Conservation (phyloP, 1,140 invertebrate species). For the Choristoneura fumiferana region DNA sequence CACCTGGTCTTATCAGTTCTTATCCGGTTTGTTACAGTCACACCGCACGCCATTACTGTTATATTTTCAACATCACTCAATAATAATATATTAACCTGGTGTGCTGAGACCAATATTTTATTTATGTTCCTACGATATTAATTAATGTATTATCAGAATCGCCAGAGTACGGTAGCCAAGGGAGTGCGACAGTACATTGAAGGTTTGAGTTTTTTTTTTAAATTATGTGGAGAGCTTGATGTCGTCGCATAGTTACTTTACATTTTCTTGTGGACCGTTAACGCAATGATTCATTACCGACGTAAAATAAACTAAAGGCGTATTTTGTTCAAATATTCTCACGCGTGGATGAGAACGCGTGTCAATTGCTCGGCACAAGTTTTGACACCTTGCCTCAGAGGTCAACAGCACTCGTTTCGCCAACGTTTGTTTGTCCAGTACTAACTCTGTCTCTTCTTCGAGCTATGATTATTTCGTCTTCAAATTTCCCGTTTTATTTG, state of each 20-base stretch:
- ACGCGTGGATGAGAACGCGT: conserved; percentile 55
- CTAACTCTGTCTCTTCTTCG: conserved; percentile 32
- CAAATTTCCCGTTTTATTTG: neutral
- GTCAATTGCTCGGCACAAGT: conserved; percentile 59
- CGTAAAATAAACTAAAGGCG: conserved; percentile 64
- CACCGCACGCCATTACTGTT: neutral
- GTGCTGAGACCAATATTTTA: no score
- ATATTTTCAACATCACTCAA: no score
- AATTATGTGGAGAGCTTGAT: no score
- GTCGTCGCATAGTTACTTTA: conserved; percentile 31
- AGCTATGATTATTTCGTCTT: neutral
- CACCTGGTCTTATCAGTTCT: conserved; percentile 21
- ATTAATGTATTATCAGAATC: no score
- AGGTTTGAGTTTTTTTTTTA: no score
- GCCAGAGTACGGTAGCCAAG: no score
- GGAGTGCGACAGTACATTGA: no score
- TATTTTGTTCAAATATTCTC: conserved; percentile 73
- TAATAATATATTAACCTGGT: no score
- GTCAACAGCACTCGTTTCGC: conserved; percentile 57
- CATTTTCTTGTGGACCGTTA: conserved; percentile 65
- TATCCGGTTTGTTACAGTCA: neutral
- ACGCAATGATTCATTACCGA: conserved; percentile 71
- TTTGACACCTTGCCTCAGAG: conserved; percentile 63
- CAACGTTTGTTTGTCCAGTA: conserved; percentile 55
- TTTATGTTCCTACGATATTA: no score